A percentile compares a stretch with the other conserved stretches of the same genome.
Evolutionary conservation across 1,140 invertebrate genomes (phyloP).

Genomic region (Apolygus lucorum): DNA sequence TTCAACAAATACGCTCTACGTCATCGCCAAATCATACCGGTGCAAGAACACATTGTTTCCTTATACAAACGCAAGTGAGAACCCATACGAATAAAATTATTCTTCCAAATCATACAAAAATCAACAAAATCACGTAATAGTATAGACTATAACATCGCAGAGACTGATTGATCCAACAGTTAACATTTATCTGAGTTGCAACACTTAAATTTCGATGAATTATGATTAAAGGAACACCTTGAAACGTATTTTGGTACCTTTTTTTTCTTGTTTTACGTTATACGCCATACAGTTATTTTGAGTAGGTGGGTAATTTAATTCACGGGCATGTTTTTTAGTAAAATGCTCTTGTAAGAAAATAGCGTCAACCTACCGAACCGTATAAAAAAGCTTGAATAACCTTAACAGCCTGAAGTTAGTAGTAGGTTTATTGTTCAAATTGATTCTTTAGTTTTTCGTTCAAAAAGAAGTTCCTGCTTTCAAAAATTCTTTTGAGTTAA

Average conservation of each 20-base stretch:
- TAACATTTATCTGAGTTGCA: neutral
- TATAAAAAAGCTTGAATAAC: neutral
- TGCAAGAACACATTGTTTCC: too few relatives aligned
- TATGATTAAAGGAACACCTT: neutral
- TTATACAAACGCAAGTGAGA: too few relatives aligned
- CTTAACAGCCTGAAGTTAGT: constrained; percentile 9
- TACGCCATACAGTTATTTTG: too few relatives aligned
- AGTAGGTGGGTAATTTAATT: neutral
- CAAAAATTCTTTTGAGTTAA: too few relatives aligned
- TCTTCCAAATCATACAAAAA: too few relatives aligned
- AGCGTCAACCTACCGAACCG: constrained; percentile 13
- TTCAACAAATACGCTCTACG: too few relatives aligned
- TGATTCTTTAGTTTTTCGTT: neutral
- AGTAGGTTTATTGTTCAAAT: neutral
- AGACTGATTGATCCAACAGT: neutral
- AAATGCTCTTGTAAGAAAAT: constrained; percentile 19
- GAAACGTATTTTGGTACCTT: neutral
- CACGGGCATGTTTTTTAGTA: neutral
- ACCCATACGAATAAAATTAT: too few relatives aligned
- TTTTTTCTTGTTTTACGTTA: neutral
- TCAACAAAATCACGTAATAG: too few relatives aligned
- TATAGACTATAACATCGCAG: neutral
- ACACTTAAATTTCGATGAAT: neutral
- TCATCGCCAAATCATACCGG: too few relatives aligned
- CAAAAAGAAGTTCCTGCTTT: too few relatives aligned